Percentiles rank a stretch among this genome's conserved stretches.
These are phyloP conservation scores for Solen grandis DNA, from an alignment of 1,140 invertebrate species.

Conservation along the genomic window DNA sequence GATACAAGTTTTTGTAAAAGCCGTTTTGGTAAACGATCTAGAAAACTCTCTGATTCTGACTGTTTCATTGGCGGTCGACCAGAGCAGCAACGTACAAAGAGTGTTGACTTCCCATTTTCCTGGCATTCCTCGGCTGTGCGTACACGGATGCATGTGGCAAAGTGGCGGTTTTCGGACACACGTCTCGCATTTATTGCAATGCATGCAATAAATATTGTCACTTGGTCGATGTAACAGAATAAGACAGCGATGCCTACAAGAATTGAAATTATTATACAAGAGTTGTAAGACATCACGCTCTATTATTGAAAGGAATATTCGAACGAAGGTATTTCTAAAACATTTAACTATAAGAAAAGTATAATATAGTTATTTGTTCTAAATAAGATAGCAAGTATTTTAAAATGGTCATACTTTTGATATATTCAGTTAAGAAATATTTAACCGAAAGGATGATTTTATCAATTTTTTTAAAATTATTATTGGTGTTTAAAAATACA, in stretches of 20 bases:
- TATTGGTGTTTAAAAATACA: too few species aligned
- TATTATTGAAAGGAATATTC: too few species aligned
- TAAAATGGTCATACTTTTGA: too few species aligned
- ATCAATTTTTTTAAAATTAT: too few species aligned
- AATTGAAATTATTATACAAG: too few species aligned
- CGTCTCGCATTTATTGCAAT: constrained; percentile 94
- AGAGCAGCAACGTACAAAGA: constrained; percentile 51
- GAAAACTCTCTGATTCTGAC: constrained; percentile 58
- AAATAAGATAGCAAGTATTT: too few species aligned
- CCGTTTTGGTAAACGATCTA: constrained; percentile 55
- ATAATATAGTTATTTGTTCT: too few species aligned
- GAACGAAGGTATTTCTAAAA: too few species aligned
- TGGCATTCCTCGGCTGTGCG: constrained; percentile 23
- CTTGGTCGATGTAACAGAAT: constrained; percentile 96
- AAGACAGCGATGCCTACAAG: constrained; percentile 95
- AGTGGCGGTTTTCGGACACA: constrained; percentile 92
- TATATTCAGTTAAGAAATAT: too few species aligned
- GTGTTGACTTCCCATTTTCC: constrained; percentile 49
- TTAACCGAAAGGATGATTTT: too few species aligned
- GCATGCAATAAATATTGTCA: constrained; percentile 96
- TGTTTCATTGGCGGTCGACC: constrained; percentile 40
- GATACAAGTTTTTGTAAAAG: constrained; percentile 55
- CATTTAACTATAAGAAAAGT: too few species aligned
- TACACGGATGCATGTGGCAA: constrained; percentile 84
- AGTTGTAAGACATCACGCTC: too few species aligned